Percentiles rank a stretch among this genome's conserved stretches.
Evolutionary conservation across 2,113 vertebrate genomes (phyloP).

Genomic region (Protobothrops mucrosquamatus): DNA sequence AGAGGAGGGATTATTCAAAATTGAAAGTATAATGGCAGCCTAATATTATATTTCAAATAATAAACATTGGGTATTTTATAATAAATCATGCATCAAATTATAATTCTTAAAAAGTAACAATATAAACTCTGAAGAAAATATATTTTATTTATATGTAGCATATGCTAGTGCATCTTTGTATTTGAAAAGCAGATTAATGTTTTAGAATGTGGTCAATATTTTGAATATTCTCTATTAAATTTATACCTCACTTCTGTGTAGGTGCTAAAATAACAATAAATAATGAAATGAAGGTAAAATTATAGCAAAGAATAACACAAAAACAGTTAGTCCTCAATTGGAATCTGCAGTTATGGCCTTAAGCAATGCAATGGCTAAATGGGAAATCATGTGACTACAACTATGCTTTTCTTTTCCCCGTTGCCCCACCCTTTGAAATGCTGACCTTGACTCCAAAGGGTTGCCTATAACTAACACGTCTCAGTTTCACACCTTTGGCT

Average conservation of each 20-base stretch:
- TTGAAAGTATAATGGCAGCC: not conserved
- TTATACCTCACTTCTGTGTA: not conserved
- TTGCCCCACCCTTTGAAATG: not conserved
- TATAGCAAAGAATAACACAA: not conserved
- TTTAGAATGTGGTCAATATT: not conserved
- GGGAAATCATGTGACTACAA: not conserved
- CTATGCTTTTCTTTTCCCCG: not conserved
- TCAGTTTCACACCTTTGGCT: not conserved
- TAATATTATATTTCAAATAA: not conserved
- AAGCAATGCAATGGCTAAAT: not conserved
- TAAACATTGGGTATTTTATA: not conserved
- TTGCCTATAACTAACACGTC: not conserved
- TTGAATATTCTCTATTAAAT: not conserved
- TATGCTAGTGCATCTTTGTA: not conserved
- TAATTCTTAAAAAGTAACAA: not conserved
- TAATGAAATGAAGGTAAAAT: not conserved
- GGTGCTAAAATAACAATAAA: not conserved
- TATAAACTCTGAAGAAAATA: not conserved
- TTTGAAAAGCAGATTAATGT: not conserved
- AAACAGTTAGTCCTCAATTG: not conserved
- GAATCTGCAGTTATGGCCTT: not conserved
- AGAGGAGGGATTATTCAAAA: not conserved
- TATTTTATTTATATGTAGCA: not conserved
- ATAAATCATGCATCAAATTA: not conserved
- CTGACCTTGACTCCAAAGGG: not conserved